Percentiles rank a stretch among this genome's conserved stretches.
Evolutionary conservation across 2,113 vertebrate genomes (phyloP).

Genomic region (Lasiurus borealis): DNA sequence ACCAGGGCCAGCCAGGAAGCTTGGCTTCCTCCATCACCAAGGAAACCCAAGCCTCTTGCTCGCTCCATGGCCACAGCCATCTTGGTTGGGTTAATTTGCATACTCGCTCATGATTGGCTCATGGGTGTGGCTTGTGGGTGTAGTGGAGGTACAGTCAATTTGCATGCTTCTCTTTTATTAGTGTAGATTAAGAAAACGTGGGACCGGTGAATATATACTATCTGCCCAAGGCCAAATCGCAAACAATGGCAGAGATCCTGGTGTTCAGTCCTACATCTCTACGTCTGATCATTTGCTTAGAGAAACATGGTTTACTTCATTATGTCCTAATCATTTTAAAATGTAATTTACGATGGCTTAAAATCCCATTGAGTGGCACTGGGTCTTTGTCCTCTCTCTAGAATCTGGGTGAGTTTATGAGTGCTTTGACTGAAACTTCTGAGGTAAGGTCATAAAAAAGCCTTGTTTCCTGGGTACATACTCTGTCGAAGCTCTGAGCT

Average conservation of each 20-base stretch:
- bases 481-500: neutral
- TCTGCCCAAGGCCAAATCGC: neutral
- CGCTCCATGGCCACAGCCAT: too few species aligned
- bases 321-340: neutral
- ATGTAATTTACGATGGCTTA: neutral
- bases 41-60: too few species aligned
- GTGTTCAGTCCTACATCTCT: neutral
- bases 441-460: neutral
- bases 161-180: too few species aligned
- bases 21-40: too few species aligned
- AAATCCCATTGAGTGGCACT: neutral
- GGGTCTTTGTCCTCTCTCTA: neutral
- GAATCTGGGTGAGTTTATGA: neutral
- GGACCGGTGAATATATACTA: neutral
- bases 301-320: neutral
- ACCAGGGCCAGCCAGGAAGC: too few species aligned
- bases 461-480: neutral
- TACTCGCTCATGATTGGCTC: too few species aligned
- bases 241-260: neutral
- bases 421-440: neutral
- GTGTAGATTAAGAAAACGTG: neutral
- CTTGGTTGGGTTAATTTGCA: too few species aligned
- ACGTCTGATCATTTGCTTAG: neutral
- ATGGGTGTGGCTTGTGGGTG: too few species aligned
- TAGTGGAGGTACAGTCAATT: too few species aligned